Evolutionary conservation across 2,888 invertebrate genomes (phyloP), one percentile per base, ranked within the genome.

Genomic region (Rosalia funebris): DNA sequence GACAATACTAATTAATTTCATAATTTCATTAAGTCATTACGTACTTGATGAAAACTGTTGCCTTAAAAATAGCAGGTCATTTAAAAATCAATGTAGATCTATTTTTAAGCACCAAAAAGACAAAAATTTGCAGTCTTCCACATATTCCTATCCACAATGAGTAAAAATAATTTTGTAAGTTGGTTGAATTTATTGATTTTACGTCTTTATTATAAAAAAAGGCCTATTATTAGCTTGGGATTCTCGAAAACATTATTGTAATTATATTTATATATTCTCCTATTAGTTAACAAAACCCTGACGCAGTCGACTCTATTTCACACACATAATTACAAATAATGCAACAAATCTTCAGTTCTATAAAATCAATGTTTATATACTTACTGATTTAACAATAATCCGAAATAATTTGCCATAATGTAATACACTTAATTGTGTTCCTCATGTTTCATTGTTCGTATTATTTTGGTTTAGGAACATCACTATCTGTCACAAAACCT

Each of bases 41-140:
- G 4, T 5, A 25, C 25, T 25, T 25, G 4, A 25, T 25, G 25
- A 3, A 25, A 25, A 25, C 57, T 57, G 47, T 46, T 46, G 57
- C 46, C 57, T 46, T 65, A 65, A 57, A 60, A 63, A 64, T 70
- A 67, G 66, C 65, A 70, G 37, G 54, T 46, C 62, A 56, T 61
- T 56, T 54, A 65, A 54, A 62, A 34, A 34, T 42, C 39, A 56
- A 63, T 55, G 44, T 52, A 32, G 37, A 41, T 53, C 39, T 57
- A 58, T 53, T 58, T 62, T 63, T 60, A 57, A 57, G 47, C 55
- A 9, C 5, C 9, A 36, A 37, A 19, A 36, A 19, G 19, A 11
- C 11, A 48, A 48, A 12, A 36, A 36, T 37, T 47, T 9, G 19
- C 9, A 19, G 15, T 7, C 32, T 5, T 16, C 34, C 16, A n/a